Evolutionary conservation across 2,113 vertebrate genomes (phyloP).

Genomic region (Regulus satrapa): DNA sequence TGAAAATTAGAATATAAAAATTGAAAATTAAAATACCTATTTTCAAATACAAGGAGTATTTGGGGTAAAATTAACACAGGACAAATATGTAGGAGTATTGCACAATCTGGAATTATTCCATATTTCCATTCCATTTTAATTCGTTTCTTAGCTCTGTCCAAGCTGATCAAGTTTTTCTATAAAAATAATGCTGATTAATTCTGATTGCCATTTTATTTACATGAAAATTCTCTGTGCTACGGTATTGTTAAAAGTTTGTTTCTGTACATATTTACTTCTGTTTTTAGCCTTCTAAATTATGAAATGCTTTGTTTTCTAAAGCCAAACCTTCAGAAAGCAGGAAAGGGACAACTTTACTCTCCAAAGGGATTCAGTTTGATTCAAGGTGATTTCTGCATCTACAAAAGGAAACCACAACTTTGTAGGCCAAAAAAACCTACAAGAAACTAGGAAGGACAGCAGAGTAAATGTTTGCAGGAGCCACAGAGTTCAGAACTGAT

Average conservation of each 20-base stretch:
- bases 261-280: background rate
- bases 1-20: background rate
- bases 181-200: background rate
- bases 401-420: background rate
- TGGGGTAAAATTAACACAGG: background rate
- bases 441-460: background rate
- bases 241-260: background rate
- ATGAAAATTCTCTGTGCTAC: background rate
- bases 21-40: background rate
- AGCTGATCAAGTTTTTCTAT: background rate
- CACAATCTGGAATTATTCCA: background rate
- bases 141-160: background rate
- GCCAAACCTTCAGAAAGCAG: background rate
- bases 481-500: background rate
- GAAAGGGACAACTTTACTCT: background rate
- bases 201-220: background rate
- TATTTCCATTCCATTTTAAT: background rate
- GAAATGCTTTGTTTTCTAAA: background rate
- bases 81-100: background rate
- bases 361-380: background rate
- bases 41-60: background rate
- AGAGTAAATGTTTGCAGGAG: background rate
- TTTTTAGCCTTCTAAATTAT: background rate
- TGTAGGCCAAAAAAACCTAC: fast-evolving
- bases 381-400: background rate